A percentile compares a stretch with the other conserved stretches of the same genome.
phyloP scores from a whole-genome alignment of 1,140 invertebrate species.

The Listronotus bonariensis region DNA sequence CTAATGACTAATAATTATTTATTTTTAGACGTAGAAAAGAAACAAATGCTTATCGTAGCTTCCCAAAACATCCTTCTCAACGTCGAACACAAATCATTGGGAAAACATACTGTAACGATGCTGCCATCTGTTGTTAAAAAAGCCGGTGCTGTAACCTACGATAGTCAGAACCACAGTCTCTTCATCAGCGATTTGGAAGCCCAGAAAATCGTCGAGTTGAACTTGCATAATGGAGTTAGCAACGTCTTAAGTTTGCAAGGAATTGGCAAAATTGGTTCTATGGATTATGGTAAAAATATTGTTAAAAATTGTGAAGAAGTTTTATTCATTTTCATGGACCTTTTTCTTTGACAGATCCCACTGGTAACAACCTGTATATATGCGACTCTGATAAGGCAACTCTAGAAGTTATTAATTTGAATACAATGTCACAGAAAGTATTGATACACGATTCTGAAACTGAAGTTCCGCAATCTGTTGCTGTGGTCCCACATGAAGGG shows the following conservation, averaged over 20 bases:
- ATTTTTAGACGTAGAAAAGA: slow-evolving; percentile 46
- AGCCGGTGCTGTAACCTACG: slow-evolving; percentile 54
- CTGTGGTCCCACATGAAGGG: slow-evolving; percentile 67
- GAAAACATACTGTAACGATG: slow-evolving; percentile 54
- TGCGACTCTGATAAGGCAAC: slow-evolving; percentile 62
- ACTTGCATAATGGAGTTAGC: slow-evolving; percentile 54
- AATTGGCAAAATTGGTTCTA: slow-evolving; percentile 62
- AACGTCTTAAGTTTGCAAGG: slow-evolving; percentile 55
- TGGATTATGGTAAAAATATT: slow-evolving; percentile 64
- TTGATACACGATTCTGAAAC: slow-evolving; percentile 60
- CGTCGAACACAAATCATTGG: slow-evolving; percentile 59
- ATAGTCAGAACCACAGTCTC: slow-evolving; percentile 56
- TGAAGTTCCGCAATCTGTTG: slow-evolving; percentile 65
- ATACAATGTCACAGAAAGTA: slow-evolving; percentile 60
- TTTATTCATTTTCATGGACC: no score
- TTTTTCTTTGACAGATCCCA: slow-evolving; percentile 41
- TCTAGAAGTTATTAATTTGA: slow-evolving; percentile 63
- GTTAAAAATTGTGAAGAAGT: neutral
- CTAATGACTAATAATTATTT: no score
- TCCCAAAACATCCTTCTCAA: slow-evolving; percentile 53
- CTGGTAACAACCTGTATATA: slow-evolving; percentile 70
- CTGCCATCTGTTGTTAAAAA: slow-evolving; percentile 57
- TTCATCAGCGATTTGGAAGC: slow-evolving; percentile 62
- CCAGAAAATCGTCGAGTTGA: slow-evolving; percentile 54
- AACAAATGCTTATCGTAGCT: slow-evolving; percentile 55